A percentile compares a stretch with the other conserved stretches of the same genome.
Conservation (phyloP, 1,140 invertebrate genomes). For the Drosophila triauraria region DNA sequence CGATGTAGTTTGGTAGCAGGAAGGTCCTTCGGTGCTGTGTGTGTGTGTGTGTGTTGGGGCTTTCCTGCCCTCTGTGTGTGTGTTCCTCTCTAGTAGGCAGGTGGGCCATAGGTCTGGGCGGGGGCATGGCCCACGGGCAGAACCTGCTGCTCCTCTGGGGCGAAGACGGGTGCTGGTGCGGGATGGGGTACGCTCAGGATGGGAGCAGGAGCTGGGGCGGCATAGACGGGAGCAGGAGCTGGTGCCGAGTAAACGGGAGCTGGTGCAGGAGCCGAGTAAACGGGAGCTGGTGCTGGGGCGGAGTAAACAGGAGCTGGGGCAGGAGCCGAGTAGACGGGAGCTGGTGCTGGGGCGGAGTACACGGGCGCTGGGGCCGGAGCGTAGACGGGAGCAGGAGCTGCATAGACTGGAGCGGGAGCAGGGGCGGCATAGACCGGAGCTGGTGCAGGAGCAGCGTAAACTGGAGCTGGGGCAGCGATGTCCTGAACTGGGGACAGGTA, state of each 20-base stretch:
- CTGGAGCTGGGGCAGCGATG: slow-evolving; percentile 32
- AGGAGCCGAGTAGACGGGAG: slow-evolving; percentile 22
- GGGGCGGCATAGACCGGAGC: slow-evolving; percentile 35
- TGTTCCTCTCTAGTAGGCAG: slow-evolving; percentile 46
- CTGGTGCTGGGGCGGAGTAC: slow-evolving; percentile 23
- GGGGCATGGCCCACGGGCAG: slow-evolving; percentile 67
- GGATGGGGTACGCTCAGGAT: slow-evolving; percentile 57
- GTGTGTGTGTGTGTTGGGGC: background rate
- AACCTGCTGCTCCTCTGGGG: slow-evolving; percentile 40
- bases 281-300: slow-evolving; percentile 10
- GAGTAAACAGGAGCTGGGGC: slow-evolving; percentile 50
- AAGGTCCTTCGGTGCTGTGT: slow-evolving; percentile 35
- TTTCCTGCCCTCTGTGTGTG: background rate
- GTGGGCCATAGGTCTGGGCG: slow-evolving; percentile 75
- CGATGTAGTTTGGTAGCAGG: slow-evolving; percentile 35
- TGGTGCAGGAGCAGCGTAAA: slow-evolving; percentile 33
- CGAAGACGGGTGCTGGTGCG: slow-evolving; percentile 33
- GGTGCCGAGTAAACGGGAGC: slow-evolving; percentile 38
- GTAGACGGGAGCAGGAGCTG: slow-evolving; percentile 38
- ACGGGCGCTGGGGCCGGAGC: slow-evolving; percentile 30
- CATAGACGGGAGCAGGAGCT: slow-evolving; percentile 34
- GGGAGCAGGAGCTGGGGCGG: slow-evolving; percentile 29
- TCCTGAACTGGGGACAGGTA: slow-evolving; percentile 51
- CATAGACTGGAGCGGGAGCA: slow-evolving; percentile 29
- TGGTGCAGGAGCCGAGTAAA: slow-evolving; percentile 20